Base-by-base conservation (phyloP, 2,888 invertebrate genomes). In the Homarus gammarus region DNA sequence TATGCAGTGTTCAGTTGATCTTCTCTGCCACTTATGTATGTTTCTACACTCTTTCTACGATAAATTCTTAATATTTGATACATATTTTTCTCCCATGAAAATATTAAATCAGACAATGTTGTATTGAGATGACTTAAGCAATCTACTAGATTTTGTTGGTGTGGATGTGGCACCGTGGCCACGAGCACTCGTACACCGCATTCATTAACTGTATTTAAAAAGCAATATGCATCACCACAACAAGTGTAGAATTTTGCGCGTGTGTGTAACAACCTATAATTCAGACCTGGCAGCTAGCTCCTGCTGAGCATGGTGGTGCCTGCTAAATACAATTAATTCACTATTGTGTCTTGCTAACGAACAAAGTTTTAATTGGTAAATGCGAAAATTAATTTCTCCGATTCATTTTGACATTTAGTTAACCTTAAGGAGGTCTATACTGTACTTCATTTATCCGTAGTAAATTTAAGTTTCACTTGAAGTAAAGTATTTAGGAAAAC, bases 141-240 rank as follows among this genome's bases (percentile, higher is more conserved):
- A 77, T 40, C 12, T 2, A 27, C n/a, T 40, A 22, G n/a, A 77
- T 12, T 22, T n/a, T 15, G 12, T 1, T 44, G 44, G 1, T 44
- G 44, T 1, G 36, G 70, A 72, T 44, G 31, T 84, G 83, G 83
- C 83, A 83, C 38, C 68, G 44, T 70, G 44, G 83, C 83, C 83
- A 83, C 83, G 83, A 64, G 83, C 44, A 44, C 31, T 31, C 27
- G 68, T 51, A 44, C 77, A 44, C 44, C 40, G 15, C 31, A 49
- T 33, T 77, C 44, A 49, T 49, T 77, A 49, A 40, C 3, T 77
- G 49, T 31, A 15, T 49, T 49, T 49, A 49, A 49, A 49, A 8
- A 75, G 75, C 44, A 75, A 44, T 49, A 18, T 44, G 18, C 10
- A 27, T 49, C 10, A 44, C 44, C 44, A 49, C 15, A 31, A 8